Conservation (phyloP, 2,113 vertebrate genomes). For the Zeus faber region DNA sequence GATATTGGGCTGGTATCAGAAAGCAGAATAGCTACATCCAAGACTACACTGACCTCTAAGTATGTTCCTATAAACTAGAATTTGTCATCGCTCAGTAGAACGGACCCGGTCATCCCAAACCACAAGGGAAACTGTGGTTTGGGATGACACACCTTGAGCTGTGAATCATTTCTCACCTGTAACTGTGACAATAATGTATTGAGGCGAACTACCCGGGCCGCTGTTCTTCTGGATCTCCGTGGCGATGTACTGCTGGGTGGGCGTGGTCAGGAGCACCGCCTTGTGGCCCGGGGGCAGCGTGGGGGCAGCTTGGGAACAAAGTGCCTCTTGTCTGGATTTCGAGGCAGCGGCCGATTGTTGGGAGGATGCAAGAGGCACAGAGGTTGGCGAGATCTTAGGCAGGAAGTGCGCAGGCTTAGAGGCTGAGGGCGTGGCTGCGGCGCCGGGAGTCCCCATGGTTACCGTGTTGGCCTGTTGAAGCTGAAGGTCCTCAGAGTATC, state of each 20-base stretch:
- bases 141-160: too few relatives aligned
- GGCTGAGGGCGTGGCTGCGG: slow-evolving; percentile 58
- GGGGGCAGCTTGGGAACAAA: slow-evolving; percentile 56
- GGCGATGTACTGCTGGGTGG: slow-evolving; percentile 64
- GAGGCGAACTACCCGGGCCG: slow-evolving; percentile 72
- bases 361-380: slow-evolving; percentile 45
- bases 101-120: too few relatives aligned
- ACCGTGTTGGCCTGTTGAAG: slow-evolving; percentile 75
- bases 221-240: slow-evolving; percentile 70
- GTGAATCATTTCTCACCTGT: slow-evolving; percentile 86
- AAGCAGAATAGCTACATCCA: too few relatives aligned
- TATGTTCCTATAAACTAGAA: too few relatives aligned
- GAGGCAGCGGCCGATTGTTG: slow-evolving; percentile 44
- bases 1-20: too few relatives aligned
- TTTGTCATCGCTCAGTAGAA: too few relatives aligned
- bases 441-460: slow-evolving; percentile 68
- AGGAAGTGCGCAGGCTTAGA: slow-evolving; percentile 75
- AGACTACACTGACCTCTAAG: too few relatives aligned
- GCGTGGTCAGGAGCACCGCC: slow-evolving; percentile 60
- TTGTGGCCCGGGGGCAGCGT: slow-evolving; percentile 66
- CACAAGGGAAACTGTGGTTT: too few relatives aligned
- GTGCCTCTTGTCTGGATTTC: slow-evolving; percentile 53
- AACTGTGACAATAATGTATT: slow-evolving; percentile 90
- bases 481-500: slow-evolving; percentile 84
- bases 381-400: slow-evolving; percentile 70